These are phyloP conservation scores for Apodemia mormo DNA, from an alignment of 2,888 invertebrate species.

Conservation along the genomic window DNA sequence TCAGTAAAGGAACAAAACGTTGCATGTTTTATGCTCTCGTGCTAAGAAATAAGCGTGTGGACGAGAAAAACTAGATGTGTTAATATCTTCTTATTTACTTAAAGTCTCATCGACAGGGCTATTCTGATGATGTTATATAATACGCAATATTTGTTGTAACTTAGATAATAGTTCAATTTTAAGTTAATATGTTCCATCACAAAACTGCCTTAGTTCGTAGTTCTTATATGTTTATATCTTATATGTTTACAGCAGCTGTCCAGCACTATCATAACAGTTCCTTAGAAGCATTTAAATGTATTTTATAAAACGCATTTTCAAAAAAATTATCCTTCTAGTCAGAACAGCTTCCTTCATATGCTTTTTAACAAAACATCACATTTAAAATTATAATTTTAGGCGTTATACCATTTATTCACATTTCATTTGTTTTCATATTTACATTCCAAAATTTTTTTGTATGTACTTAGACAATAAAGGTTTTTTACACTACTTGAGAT, in stretches of 20 bases:
- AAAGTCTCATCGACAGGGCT: background rate
- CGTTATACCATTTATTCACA: constrained; percentile 6
- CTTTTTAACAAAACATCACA: constrained; percentile 56
- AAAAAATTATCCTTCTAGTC: constrained; percentile 62
- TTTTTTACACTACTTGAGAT: constrained; percentile 24
- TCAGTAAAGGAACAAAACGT: too few relatives aligned
- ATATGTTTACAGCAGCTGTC: constrained; percentile 48
- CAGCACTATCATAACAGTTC: constrained; percentile 42
- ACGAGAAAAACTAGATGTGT: background rate
- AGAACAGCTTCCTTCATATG: constrained; percentile 52
- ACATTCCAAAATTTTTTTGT: constrained; percentile 25
- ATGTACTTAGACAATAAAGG: constrained; percentile 32
- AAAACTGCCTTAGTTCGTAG: constrained; percentile 25
- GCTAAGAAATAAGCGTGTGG: background rate
- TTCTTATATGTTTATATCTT: constrained; percentile 21
- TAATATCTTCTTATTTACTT: background rate
- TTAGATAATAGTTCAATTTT: background rate
- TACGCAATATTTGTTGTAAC: background rate
- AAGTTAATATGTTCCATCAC: constrained; percentile 5
- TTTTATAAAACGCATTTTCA: constrained; percentile 43
- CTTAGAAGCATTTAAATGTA: constrained; percentile 55
- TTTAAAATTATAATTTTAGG: constrained; percentile 39
- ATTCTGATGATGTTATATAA: too few relatives aligned
- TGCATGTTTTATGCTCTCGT: too few relatives aligned
- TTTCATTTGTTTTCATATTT: constrained; percentile 32